Evolutionary conservation across 2,113 vertebrate genomes (phyloP).

Genomic region (Myiozetetes cayanensis): DNA sequence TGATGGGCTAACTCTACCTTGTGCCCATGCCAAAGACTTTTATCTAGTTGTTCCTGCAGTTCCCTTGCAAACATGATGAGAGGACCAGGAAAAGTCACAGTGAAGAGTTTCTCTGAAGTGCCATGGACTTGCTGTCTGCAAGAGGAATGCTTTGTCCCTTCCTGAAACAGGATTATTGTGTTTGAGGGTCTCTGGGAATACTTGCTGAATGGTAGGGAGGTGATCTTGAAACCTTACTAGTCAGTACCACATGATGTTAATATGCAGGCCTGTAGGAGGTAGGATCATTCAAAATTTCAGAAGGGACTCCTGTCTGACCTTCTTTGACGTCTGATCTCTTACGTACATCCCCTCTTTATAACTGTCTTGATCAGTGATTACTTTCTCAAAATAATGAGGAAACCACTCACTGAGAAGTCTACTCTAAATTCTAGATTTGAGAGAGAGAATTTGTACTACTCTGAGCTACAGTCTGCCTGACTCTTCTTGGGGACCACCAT

Average conservation of each 20-base stretch:
- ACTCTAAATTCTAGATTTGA: neutral
- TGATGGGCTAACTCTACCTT: neutral
- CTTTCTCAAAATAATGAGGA: neutral
- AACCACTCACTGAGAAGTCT: neutral
- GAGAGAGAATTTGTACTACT: neutral
- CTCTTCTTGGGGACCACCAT: neutral
- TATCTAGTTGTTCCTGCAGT: neutral
- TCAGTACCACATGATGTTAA: neutral
- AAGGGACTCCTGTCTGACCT: neutral
- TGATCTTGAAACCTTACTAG: neutral
- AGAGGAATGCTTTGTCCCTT: neutral
- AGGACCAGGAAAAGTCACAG: neutral
- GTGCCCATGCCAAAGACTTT: neutral
- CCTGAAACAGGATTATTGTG: neutral
- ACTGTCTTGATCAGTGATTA: neutral
- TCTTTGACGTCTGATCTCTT: neutral
- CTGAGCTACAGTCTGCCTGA: neutral
- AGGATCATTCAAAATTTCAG: neutral
- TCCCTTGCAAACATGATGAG: neutral
- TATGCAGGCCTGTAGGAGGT: accelerated
- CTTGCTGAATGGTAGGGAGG: neutral
- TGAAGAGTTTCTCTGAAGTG: neutral
- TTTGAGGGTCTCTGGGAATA: neutral
- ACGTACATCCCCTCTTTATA: neutral
- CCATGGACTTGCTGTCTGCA: neutral